These are phyloP conservation scores for Polydrusus cervinus DNA, from an alignment of 2,888 invertebrate species.

Conservation along the genomic window DNA sequence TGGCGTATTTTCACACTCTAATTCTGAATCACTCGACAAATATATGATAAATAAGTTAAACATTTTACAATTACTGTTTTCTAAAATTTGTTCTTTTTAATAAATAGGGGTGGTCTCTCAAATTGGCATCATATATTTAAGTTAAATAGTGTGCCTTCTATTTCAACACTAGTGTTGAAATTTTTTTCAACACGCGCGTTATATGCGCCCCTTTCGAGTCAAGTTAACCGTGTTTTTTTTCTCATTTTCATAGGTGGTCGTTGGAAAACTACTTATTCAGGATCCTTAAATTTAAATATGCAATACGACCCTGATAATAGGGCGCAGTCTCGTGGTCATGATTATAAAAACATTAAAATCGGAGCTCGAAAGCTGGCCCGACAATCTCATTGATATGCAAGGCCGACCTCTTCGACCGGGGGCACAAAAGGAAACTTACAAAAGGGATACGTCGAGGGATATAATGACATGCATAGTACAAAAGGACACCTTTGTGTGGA, in stretches of 20 bases:
- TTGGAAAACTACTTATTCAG: not conserved
- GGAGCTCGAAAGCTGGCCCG: slow-evolving; percentile 61
- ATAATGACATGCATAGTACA: slow-evolving; percentile 68
- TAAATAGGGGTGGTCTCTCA: too few species aligned
- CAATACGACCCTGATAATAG: slow-evolving; percentile 44
- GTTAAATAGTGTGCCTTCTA: too few species aligned
- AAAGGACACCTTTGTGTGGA: slow-evolving; percentile 66
- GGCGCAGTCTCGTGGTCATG: slow-evolving; percentile 60
- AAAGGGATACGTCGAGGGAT: slow-evolving; percentile 68
- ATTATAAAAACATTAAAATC: slow-evolving; percentile 73
- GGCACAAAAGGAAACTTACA: slow-evolving; percentile 69
- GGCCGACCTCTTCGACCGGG: slow-evolving; percentile 67
- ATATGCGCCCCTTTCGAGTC: too few species aligned
- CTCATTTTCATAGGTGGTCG: too few species aligned
- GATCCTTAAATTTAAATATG: not conserved
- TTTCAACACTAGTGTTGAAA: too few species aligned
- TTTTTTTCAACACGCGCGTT: too few species aligned
- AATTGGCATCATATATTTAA: too few species aligned
- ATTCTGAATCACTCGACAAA: too few species aligned
- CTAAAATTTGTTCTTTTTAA: too few species aligned
- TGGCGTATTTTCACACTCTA: too few species aligned
- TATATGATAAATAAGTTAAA: too few species aligned
- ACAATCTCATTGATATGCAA: slow-evolving; percentile 70
- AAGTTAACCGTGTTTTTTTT: not conserved
- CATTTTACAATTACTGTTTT: too few species aligned